Percentiles rank a stretch among this genome's conserved stretches.
These are phyloP conservation scores for Alauda arvensis DNA, from an alignment of 2,797 vertebrate species.

Conservation along the genomic window DNA sequence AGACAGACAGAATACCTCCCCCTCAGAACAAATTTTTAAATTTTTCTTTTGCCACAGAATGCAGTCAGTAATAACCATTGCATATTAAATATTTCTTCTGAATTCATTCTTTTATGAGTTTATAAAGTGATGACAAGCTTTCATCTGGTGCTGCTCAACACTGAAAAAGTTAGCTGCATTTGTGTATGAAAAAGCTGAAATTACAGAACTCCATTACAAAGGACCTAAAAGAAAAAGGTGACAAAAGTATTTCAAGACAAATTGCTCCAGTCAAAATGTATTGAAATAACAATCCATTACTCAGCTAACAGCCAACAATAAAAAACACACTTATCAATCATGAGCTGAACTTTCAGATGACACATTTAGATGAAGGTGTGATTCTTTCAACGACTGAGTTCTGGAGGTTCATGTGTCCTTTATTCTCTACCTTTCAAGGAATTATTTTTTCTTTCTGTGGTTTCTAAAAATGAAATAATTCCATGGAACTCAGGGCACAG, in stretches of 20 bases:
- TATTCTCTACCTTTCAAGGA: conserved; percentile 3
- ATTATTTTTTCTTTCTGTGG: not conserved
- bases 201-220: conserved; percentile 10
- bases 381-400: not conserved
- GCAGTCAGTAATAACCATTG: not conserved
- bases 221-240: not conserved
- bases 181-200: not conserved
- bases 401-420: not conserved
- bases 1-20: not conserved
- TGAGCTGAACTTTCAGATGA: not conserved
- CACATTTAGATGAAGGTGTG: not conserved
- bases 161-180: not conserved
- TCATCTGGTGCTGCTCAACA: not conserved
- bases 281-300: conserved; percentile 36
- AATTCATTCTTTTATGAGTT: conserved; percentile 7
- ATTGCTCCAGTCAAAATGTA: conserved; percentile 33
- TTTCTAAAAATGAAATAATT: not conserved
- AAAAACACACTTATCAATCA: conserved; percentile 21
- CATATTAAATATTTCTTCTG: not conserved
- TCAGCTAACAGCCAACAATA: conserved; percentile 26
- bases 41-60: not conserved
- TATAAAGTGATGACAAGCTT: conserved; percentile 7
- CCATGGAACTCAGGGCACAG: not conserved
- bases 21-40: not conserved
- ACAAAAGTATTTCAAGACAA: conserved; percentile 37